Evolutionary conservation across 2,797 vertebrate species (phyloP).

Genomic region (Avahi laniger): DNA sequence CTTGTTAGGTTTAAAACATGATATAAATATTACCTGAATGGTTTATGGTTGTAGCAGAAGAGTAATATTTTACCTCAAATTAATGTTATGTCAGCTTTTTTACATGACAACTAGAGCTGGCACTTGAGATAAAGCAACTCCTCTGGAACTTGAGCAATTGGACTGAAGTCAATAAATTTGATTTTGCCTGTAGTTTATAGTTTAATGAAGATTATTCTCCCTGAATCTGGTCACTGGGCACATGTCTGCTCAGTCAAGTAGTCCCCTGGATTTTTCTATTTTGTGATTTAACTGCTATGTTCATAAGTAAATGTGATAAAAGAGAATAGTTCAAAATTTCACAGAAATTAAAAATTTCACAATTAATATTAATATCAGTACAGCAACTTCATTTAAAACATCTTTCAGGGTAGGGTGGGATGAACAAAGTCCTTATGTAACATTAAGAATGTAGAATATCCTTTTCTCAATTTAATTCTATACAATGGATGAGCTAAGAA

Average conservation of each 20-base stretch:
- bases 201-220: not conserved
- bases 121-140: not conserved
- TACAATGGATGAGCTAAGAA: not conserved
- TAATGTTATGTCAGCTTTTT: not conserved
- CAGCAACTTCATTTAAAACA: not conserved
- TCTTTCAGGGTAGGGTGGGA: not conserved
- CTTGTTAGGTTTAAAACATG: not conserved
- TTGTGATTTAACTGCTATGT: not conserved
- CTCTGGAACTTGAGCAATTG: not conserved
- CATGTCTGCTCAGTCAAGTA: not conserved
- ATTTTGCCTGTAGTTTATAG: not conserved
- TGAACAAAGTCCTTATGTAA: not conserved
- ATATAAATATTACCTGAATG: constrained; percentile 20
- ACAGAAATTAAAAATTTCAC: not conserved
- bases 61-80: not conserved
- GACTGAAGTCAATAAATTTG: not conserved
- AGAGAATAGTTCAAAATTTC: not conserved
- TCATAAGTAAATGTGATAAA: not conserved
- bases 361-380: not conserved
- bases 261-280: not conserved
- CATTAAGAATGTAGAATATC: not conserved
- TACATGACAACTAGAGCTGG: not conserved
- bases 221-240: not conserved
- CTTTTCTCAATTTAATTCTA: not conserved
- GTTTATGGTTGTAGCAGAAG: not conserved